phyloP scores from a whole-genome alignment of 2,797 vertebrate species.

The Muraenolepis orangiensis region DNA sequence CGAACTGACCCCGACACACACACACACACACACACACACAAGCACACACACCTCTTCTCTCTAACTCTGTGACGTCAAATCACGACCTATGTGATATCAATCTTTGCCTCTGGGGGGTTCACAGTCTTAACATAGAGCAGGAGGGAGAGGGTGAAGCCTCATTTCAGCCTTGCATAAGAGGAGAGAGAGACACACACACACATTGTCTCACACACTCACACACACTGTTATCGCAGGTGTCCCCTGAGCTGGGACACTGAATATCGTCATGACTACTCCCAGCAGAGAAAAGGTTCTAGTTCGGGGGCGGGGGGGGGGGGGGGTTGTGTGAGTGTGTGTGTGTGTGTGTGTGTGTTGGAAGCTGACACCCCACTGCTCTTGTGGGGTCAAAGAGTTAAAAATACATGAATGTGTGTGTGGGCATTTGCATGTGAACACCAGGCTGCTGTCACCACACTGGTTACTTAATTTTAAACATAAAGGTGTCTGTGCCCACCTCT shows the following conservation, averaged over 20 bases:
- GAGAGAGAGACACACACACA: background rate
- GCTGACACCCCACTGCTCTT: too few species aligned
- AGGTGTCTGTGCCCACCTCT: background rate
- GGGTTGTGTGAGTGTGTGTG: background rate
- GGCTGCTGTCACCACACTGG: background rate
- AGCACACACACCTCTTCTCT: too few species aligned
- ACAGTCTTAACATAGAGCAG: background rate
- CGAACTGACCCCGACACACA: too few species aligned
- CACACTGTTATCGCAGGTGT: background rate
- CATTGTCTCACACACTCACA: background rate
- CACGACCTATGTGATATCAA: background rate
- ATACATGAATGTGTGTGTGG: too few species aligned
- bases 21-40: too few species aligned
- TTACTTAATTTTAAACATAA: background rate
- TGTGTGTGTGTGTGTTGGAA: background rate
- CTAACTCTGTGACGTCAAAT: background rate
- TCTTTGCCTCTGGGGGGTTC: background rate
- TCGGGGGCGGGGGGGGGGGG: slow-evolving; percentile 25
- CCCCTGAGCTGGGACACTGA: slow-evolving; percentile 23
- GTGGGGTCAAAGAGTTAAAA: background rate
- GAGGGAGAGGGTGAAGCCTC: background rate
- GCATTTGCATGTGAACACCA: background rate
- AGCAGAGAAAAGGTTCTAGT: slow-evolving; percentile 40
- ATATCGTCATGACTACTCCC: slow-evolving; percentile 40
- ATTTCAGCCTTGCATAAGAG: slow-evolving; percentile 1